Base-by-base conservation (phyloP, 2,797 vertebrate species). In the Sebastes matsubarae region DNA sequence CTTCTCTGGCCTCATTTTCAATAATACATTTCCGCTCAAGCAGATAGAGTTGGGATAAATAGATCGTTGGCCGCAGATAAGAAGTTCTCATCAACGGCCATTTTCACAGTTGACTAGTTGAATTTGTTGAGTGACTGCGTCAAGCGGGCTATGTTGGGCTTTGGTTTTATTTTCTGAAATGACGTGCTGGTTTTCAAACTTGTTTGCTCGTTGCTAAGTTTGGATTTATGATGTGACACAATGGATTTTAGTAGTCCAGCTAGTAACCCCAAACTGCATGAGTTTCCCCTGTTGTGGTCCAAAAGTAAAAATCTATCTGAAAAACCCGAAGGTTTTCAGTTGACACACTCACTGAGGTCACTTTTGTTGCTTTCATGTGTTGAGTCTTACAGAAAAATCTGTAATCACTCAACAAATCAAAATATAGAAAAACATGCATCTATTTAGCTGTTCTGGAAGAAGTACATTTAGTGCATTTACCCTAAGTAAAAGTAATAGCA, bases 1-100 rank as follows among this genome's bases (percentile, higher is more conserved):
- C 72, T 88, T 80, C 77, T 78, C 68, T 85, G 87, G 84, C 79
- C 71, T 81, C 36, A 59, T 87, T 91, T 85, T 76, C 81, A 88
- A 83, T 89, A 87, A 85, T 75, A 81, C 80, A 87, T 79, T 76
- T 66, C 18, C 8, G 14, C 79, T 88, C 72, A 76, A 68, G 79
- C 80, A 79, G 64, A 83, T 81, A 79, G 60, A 76, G 69, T 59
- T 75, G 25, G 72, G 70, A 76, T 84, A 68, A 79, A 89, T 84
- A 89, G 77, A 89, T 84, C 58, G 72, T 29, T 77, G 67, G 83
- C 74, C 80, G 29, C 66, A 86, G 81, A 87, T 84, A 86, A 78
- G 52, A 84, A 55, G 34, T 73, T 88, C 54, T 70, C 54, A 71
- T 81, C 55, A 73, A 59, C 63, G 78, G 24, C 32, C 72, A 57